These are phyloP conservation scores for Cinclus cinclus DNA, from an alignment of 2,113 vertebrate genomes.

Conservation along the genomic window DNA sequence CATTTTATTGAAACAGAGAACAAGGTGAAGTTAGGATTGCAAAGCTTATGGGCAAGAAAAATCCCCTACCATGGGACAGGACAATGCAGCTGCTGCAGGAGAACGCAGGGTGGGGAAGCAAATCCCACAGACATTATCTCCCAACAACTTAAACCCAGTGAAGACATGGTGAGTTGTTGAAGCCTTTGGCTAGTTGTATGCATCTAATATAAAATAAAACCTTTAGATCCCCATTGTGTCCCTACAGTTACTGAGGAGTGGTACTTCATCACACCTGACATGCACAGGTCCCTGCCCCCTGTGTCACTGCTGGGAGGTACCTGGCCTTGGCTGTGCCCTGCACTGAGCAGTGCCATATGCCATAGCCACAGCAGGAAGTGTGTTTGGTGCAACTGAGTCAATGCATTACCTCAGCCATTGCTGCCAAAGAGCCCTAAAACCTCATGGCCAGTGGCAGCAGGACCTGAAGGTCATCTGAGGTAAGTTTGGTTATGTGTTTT, in stretches of 20 bases:
- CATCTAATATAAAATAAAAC: background rate
- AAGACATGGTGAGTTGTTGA: background rate
- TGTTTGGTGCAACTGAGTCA: background rate
- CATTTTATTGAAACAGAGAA: background rate
- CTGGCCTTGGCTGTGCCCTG: background rate
- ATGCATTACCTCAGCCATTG: background rate
- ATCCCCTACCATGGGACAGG: background rate
- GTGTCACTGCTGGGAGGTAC: background rate
- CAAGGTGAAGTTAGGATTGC: background rate
- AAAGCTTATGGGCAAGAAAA: background rate
- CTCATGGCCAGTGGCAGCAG: background rate
- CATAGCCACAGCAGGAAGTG: background rate
- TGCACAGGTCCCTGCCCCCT: background rate
- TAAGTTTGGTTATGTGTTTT: background rate
- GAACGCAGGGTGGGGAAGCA: background rate
- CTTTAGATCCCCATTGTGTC: background rate
- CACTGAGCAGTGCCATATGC: rapidly evolving
- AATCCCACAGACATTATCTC: background rate
- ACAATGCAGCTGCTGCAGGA: background rate
- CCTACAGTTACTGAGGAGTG: background rate
- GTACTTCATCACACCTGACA: background rate
- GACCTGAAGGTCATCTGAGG: background rate
- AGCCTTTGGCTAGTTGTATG: background rate
- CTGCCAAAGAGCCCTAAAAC: background rate
- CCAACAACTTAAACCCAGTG: background rate